Base-by-base conservation (phyloP, 2,113 vertebrate genomes). In the Epinephelus fuscoguttatus region DNA sequence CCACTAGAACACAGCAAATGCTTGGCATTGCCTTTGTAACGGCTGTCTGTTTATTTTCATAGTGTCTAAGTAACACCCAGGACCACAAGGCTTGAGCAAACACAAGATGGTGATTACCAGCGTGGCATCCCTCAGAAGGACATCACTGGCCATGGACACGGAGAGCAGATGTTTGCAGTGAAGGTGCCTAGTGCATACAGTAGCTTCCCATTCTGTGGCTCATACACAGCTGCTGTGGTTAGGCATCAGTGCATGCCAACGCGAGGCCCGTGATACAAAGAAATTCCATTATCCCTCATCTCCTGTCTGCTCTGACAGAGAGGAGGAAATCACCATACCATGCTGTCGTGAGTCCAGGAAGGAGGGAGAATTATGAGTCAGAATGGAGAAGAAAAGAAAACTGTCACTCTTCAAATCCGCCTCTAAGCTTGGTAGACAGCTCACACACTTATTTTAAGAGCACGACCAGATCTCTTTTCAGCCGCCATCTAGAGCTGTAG, bases 341-440 rank as follows among this genome's bases (percentile, higher is more conserved):
- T 74, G 75, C 79, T 72, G 82, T 88, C 30, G 64, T 87, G 80
- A 82, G 81, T 66, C 79, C 77, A 82, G 84, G 81, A 91, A 89
- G 66, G 86, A 89, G 89, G 89, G 66, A 81, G 82, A 87, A 63
- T 79, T 85, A 90, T 94, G 92, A 94, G 86, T 93, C 88, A 91
- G 86, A 91, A 84, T 45, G 25, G 63, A 89, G 82, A 82, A 89
- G 61, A 81, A 89, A 89, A 78, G 80, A 87, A 87, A 93, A 89
- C 82, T 84, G 85, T 88, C 89, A 88, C 78, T 85, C 82, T 70
- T 87, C 85, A 91, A 91, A 89, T 87, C 76, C 61, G 42, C 72
- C 85, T 84, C 49, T 80, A 75, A 89, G 88, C 84, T 83, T 66
- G 14, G 60, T 50, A 81, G 87, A 88, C 77, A 60, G 74, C 81